A percentile compares a stretch with the other conserved stretches of the same genome.
phyloP scores from a whole-genome alignment of 1,140 invertebrate genomes.

The Ridgeia piscesae region DNA sequence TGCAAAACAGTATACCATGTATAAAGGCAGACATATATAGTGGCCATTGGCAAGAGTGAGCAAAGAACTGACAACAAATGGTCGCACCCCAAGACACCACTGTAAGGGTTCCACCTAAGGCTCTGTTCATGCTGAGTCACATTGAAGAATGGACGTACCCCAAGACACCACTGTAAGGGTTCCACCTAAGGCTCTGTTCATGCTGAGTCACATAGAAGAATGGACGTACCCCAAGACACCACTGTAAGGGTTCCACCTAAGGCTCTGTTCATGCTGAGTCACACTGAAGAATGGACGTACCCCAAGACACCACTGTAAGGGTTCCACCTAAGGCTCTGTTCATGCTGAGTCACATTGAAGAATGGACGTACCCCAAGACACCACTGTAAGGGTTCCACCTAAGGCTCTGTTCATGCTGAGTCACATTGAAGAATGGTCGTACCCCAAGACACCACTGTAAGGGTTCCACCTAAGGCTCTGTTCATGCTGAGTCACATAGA shows the following conservation, averaged over 20 bases:
- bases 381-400: constrained; percentile 56
- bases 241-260: constrained; percentile 55
- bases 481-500: constrained; percentile 58
- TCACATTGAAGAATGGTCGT: constrained; percentile 55
- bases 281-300: constrained; percentile 57
- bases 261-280: constrained; percentile 56
- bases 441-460: constrained; percentile 55
- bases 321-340: constrained; percentile 54
- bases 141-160: constrained; percentile 58
- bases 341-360: constrained; percentile 57
- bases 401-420: constrained; percentile 55
- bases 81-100: constrained; percentile 51
- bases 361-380: constrained; percentile 57
- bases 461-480: constrained; percentile 54
- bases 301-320: constrained; percentile 54
- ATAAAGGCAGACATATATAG: not conserved
- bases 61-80: not conserved
- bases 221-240: constrained; percentile 56
- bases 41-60: not conserved
- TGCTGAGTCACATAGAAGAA: constrained; percentile 58
- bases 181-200: constrained; percentile 55
- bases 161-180: constrained; percentile 53
- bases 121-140: constrained; percentile 57
- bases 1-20: not conserved
- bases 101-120: constrained; percentile 54